A percentile compares a stretch with the other conserved stretches of the same genome.
Evolutionary conservation across 2,888 invertebrate genomes (phyloP).

Genomic region (Amphipoea lucens): DNA sequence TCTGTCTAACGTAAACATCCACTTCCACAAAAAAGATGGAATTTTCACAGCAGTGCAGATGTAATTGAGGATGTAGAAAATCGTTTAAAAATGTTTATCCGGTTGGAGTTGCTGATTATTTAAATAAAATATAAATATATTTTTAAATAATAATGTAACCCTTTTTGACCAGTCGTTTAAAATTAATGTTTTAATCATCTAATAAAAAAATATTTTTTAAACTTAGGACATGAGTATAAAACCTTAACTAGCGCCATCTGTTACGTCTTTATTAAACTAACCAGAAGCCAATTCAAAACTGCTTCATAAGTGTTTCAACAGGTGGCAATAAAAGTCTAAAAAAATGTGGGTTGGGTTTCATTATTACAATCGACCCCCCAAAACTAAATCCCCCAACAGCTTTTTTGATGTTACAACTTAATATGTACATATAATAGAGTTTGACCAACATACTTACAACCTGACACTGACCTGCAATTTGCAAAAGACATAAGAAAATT

Average conservation of each 20-base stretch:
- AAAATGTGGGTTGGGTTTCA: background rate
- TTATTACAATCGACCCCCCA: too few relatives aligned
- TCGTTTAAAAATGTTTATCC: background rate
- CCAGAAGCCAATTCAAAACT: background rate
- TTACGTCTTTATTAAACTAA: background rate
- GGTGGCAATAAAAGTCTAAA: constrained; percentile 23
- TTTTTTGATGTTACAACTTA: too few relatives aligned
- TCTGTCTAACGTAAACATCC: constrained; percentile 9
- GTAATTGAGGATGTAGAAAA: constrained; percentile 15
- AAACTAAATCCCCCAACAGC: too few relatives aligned
- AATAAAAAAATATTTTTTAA: background rate
- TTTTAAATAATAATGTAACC: background rate
- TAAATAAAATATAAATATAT: background rate
- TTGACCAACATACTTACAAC: too few relatives aligned
- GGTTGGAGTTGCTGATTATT: background rate
- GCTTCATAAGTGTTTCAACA: background rate
- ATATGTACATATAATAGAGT: too few relatives aligned
- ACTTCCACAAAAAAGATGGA: constrained; percentile 15
- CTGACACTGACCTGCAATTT: too few relatives aligned
- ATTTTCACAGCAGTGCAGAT: constrained; percentile 56
- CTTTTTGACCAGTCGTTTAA: too few relatives aligned
- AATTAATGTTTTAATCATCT: background rate
- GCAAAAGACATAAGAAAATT: too few relatives aligned
- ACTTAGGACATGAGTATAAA: background rate
- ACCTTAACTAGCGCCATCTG: constrained; percentile 20